These are phyloP conservation scores for Oreotrochilus melanogaster DNA, from an alignment of 2,113 vertebrate species.

Conservation along the genomic window DNA sequence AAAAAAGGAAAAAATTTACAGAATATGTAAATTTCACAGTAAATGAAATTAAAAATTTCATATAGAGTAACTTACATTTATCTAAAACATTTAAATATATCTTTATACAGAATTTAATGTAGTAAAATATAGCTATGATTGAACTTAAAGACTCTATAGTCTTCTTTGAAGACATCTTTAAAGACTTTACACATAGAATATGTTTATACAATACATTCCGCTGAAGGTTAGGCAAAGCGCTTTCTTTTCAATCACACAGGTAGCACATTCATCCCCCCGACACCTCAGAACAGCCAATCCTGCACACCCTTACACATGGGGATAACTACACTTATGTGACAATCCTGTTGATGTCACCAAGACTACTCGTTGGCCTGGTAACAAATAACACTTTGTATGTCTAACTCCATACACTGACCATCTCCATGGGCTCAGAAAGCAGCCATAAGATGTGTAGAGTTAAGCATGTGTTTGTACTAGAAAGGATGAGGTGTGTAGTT, in stretches of 20 bases:
- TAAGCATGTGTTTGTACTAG: not conserved
- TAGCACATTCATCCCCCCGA: conserved; percentile 67
- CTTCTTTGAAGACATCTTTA: conserved; percentile 89
- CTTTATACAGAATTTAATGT: conserved; percentile 86
- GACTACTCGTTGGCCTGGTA: not conserved
- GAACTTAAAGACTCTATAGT: conserved; percentile 86
- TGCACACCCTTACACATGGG: not conserved
- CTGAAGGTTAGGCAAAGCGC: conserved; percentile 86
- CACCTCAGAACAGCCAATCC: not conserved
- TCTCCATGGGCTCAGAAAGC: fast-evolving
- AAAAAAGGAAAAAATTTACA: conserved; percentile 70
- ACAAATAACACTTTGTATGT: fast-evolving
- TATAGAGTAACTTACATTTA: conserved; percentile 82
- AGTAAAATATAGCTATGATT: conserved; percentile 90
- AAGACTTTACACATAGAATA: conserved; percentile 84
- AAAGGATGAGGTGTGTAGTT: not conserved
- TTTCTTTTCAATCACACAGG: conserved; percentile 80
- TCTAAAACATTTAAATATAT: conserved; percentile 85
- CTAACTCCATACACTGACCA: not conserved
- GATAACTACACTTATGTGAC: not conserved
- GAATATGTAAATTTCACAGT: conserved; percentile 85
- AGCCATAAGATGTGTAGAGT: not conserved
- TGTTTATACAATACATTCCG: conserved; percentile 87
- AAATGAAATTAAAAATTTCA: conserved; percentile 82
- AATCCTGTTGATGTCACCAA: not conserved